phyloP scores from a whole-genome alignment of 2,888 invertebrate species.

The Cephus spinipes region DNA sequence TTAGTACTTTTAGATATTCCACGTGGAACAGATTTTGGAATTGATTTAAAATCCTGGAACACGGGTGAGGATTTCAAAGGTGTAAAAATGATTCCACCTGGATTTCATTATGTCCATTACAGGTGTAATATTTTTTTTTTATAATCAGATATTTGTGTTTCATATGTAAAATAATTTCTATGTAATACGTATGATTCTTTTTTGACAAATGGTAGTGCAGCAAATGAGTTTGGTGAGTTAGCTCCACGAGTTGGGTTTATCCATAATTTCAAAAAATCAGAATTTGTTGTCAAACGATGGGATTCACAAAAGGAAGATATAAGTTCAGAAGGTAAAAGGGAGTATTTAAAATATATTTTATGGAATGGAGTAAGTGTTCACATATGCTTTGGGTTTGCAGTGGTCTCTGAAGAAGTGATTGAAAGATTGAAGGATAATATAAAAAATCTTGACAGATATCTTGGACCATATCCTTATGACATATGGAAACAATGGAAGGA shows the following conservation, averaged over 20 bases:
- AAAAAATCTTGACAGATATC: slow-evolving; percentile 78
- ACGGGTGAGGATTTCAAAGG: slow-evolving; percentile 93
- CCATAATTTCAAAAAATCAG: slow-evolving; percentile 83
- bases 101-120: slow-evolving; percentile 93
- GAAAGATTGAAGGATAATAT: slow-evolving; percentile 77
- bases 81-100: slow-evolving; percentile 98
- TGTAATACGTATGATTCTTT: not conserved
- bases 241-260: slow-evolving; percentile 84
- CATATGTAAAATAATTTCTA: slow-evolving; percentile 12
- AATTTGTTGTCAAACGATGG: slow-evolving; percentile 92
- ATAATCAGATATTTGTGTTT: slow-evolving; percentile 20
- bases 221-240: slow-evolving; percentile 67
- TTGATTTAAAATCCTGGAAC: slow-evolving; percentile 91
- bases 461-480: slow-evolving; percentile 94
- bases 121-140: slow-evolving; percentile 71
- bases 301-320: slow-evolving; percentile 83
- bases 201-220: slow-evolving; percentile 63
- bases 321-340: slow-evolving; percentile 65
- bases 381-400: slow-evolving; percentile 43
- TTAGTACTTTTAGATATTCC: slow-evolving; percentile 90
- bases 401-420: slow-evolving; percentile 75
- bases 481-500: slow-evolving; percentile 88
- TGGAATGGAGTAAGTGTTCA: slow-evolving; percentile 24
- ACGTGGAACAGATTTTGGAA: slow-evolving; percentile 94
- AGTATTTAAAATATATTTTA: slow-evolving; percentile 57